Evolutionary conservation across 1,140 invertebrate genomes (phyloP), one percentile per base, ranked within the genome.

Genomic region (Conus betulinus): DNA sequence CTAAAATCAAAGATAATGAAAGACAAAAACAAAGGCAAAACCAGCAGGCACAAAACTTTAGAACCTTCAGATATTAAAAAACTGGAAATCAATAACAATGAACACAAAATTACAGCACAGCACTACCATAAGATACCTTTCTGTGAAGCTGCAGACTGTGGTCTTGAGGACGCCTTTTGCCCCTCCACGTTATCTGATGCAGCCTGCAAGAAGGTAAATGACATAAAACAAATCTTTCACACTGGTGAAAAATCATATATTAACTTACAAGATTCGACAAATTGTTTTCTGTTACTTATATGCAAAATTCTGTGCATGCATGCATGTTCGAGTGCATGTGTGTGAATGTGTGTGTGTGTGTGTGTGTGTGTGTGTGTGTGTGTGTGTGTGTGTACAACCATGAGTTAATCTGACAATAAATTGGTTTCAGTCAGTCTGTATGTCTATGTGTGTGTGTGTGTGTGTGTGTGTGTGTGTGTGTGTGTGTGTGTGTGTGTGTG

Each of bases 131-230:
- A 25, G 57, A 25, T 57, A 83, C 82, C 82, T 83, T 52, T 83
- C 52, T 83, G 23, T 83, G 82, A 83, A 55, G 52, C 20, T 63
- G 81, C 55, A 83, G 81, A 83, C 52, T 55, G 81, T 8, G 83
- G 83, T 63, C 83, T 57, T n/a, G 83, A 27, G 13, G 63, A 51
- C 13, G 55, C 10, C n/a, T 27, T 23, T 51, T 74, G n/a, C 52
- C 6, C 63, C 17, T 67, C 84, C 71, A 67, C 27, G 15, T 85
- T 85, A 6, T 74, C 84, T 25, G 84, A 6, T 5, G n/a, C 84
- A 74, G 52, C 5, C 84, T 85, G 13, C 23, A 25, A 63, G 10
- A 53, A 55, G 15, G 23, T 60, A 53, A 55, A 11, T 13, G 11
- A 55, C 20, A n/a, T 0, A 20, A 55, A 83, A 53, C 1, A 53